These are phyloP conservation scores for Circaetus cinerascens DNA, from an alignment of 2,113 vertebrate genomes.

Conservation along the genomic window DNA sequence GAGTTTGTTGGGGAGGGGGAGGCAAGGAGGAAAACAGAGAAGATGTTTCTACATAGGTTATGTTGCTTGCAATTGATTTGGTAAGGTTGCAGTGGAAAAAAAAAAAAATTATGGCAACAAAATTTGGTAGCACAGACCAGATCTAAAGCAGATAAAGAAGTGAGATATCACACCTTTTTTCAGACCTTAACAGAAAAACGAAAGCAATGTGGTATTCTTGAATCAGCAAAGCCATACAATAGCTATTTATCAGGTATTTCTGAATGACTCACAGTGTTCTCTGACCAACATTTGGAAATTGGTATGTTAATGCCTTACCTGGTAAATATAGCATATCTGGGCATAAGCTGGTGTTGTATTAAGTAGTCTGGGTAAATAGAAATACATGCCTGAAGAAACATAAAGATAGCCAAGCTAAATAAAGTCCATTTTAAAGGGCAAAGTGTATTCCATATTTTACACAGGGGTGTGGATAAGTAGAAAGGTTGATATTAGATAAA, in stretches of 20 bases:
- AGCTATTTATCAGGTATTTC: background rate
- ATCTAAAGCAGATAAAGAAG: background rate
- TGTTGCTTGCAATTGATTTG: background rate
- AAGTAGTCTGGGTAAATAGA: background rate
- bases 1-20: background rate
- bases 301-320: background rate
- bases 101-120: background rate
- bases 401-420: background rate
- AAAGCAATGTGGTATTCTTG: background rate
- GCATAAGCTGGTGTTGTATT: background rate
- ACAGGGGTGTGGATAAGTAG: background rate
- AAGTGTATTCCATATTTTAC: background rate
- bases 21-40: background rate
- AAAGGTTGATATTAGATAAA: background rate
- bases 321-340: background rate
- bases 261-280: background rate
- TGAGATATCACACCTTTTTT: background rate
- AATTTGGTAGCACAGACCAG: background rate
- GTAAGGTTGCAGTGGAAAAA: background rate
- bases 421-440: background rate
- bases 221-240: background rate
- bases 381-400: background rate
- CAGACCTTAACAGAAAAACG: background rate
- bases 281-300: background rate
- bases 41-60: background rate